These are phyloP conservation scores for Callionymus lyra DNA, from an alignment of 2,113 vertebrate species.

Conservation along the genomic window DNA sequence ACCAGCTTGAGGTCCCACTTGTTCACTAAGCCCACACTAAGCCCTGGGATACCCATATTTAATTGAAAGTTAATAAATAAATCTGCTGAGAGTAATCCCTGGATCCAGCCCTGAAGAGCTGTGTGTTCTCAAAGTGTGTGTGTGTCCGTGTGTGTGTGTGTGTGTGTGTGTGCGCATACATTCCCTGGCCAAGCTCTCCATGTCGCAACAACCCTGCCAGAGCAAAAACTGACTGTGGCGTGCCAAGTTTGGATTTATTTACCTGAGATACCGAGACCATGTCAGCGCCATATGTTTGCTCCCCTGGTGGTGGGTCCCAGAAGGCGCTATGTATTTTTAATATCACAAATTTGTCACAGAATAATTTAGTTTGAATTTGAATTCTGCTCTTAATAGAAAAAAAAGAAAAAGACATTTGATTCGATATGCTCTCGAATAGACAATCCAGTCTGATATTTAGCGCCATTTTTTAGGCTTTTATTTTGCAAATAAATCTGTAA, in stretches of 20 bases:
- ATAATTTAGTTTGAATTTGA: too few relatives aligned
- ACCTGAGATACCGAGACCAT: constrained; percentile 64
- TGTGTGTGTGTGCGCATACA: constrained; percentile 9
- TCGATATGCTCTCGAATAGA: too few relatives aligned
- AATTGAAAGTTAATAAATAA: constrained; percentile 74
- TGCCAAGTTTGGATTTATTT: constrained; percentile 77
- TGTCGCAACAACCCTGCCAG: constrained; percentile 43
- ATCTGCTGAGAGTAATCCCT: constrained; percentile 64
- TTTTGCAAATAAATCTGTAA: too few relatives aligned
- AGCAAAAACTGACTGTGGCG: constrained; percentile 51
- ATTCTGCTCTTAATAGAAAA: too few relatives aligned
- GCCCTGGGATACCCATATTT: constrained; percentile 60
- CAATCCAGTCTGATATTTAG: too few relatives aligned
- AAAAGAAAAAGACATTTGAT: too few relatives aligned
- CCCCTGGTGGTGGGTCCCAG: constrained; percentile 59
- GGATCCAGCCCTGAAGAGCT: constrained; percentile 53
- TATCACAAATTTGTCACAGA: neutral
- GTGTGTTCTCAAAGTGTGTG: constrained; percentile 10
- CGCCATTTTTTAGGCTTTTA: too few relatives aligned
- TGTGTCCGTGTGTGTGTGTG: constrained; percentile 8
- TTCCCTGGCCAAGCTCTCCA: constrained; percentile 38
- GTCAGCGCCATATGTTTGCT: constrained; percentile 75
- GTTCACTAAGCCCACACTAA: constrained; percentile 52
- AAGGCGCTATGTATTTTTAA: constrained; percentile 18
- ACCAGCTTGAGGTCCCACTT: constrained; percentile 52